Percentiles rank a stretch among this genome's conserved stretches.
These are phyloP conservation scores for Rhogogaster chlorosoma DNA, from an alignment of 2,888 invertebrate species.

Conservation along the genomic window DNA sequence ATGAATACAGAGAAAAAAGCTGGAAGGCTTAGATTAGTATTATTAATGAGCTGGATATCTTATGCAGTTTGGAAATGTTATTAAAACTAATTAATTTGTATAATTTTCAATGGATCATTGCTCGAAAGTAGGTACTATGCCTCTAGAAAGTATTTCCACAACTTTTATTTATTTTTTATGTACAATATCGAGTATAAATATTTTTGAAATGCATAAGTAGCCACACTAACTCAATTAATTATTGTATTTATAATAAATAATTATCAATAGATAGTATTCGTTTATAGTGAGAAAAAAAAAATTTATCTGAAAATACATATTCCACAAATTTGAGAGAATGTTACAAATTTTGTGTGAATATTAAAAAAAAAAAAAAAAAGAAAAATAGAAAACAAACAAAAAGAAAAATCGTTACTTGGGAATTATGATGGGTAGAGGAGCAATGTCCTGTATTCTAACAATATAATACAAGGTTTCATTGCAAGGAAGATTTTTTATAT, in stretches of 20 bases:
- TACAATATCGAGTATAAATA: constrained; percentile 18
- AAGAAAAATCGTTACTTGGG: constrained; percentile 26
- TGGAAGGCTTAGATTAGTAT: constrained; percentile 20
- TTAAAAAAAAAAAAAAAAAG: background rate
- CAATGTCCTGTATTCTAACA: constrained; percentile 49
- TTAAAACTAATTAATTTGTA: constrained; percentile 5
- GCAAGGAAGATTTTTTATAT: constrained; percentile 41
- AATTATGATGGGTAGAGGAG: constrained; percentile 38
- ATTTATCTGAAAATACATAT: constrained; percentile 15
- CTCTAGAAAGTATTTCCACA: background rate
- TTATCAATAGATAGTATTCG: constrained; percentile 43
- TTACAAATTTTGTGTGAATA: constrained; percentile 50
- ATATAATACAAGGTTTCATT: constrained; percentile 46
- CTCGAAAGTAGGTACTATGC: background rate
- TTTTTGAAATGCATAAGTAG: constrained; percentile 40
- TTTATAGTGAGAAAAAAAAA: background rate
- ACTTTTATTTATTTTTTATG: constrained; percentile 26
- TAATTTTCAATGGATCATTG: constrained; percentile 29
- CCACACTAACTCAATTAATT: constrained; percentile 25
- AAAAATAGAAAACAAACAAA: background rate
- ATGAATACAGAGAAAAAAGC: constrained; percentile 3
- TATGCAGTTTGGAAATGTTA: constrained; percentile 41
- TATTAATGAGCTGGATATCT: constrained; percentile 43
- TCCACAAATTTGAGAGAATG: constrained; percentile 48
- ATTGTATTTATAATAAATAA: constrained; percentile 33